Evolutionary conservation across 2,797 vertebrate genomes (phyloP).

Genomic region (Enoplosus armatus): DNA sequence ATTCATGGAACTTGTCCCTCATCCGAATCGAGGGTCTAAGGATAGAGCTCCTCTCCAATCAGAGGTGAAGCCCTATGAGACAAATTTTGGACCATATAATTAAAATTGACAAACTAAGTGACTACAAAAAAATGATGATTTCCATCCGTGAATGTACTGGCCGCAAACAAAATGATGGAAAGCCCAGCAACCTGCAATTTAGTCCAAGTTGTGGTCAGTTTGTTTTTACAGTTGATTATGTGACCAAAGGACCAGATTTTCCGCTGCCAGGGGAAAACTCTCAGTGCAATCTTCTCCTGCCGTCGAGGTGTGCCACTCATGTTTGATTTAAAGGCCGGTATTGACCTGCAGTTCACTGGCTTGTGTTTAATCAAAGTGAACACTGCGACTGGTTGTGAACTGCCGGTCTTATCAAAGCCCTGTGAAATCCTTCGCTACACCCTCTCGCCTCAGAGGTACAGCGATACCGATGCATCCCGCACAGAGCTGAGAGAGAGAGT

Average conservation of each 20-base stretch:
- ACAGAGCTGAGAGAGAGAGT: conserved; percentile 28
- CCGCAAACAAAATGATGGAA: conserved; percentile 18
- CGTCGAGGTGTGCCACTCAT: conserved; percentile 30
- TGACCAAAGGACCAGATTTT: conserved; percentile 35
- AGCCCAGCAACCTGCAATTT: conserved; percentile 36
- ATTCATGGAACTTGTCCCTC: neutral
- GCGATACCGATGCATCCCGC: conserved; percentile 48
- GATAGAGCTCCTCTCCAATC: conserved; percentile 1
- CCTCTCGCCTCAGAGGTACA: conserved; percentile 47
- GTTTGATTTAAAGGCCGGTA: conserved; percentile 63
- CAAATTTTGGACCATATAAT: neutral
- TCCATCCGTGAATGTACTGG: conserved; percentile 5
- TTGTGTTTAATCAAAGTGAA: conserved; percentile 78
- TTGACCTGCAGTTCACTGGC: conserved; percentile 69
- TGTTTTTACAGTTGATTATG: conserved; percentile 49
- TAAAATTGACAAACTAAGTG: conserved; percentile 19
- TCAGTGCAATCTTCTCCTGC: conserved; percentile 14
- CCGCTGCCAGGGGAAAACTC: conserved; percentile 27
- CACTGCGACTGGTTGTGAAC: conserved; percentile 51
- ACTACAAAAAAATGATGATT: neutral
- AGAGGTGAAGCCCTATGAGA: conserved; percentile 1
- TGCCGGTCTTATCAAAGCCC: conserved; percentile 65
- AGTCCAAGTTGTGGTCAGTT: conserved; percentile 43
- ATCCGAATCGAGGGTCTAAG: neutral
- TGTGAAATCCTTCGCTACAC: conserved; percentile 55